phyloP scores from a whole-genome alignment of 2,888 invertebrate species.

The Agrochola circellaris region DNA sequence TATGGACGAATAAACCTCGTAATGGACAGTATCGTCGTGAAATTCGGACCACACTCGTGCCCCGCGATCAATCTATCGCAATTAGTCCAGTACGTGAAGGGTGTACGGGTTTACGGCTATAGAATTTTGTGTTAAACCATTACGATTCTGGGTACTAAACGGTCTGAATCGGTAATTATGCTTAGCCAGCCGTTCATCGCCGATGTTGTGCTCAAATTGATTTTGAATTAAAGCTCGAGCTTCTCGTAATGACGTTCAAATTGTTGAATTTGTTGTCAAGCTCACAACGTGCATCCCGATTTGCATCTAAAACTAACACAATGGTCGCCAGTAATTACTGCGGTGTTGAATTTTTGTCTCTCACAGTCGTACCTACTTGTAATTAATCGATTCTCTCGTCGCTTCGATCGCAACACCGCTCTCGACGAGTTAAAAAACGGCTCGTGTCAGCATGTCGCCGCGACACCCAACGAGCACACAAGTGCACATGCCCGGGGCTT shows the following conservation, averaged over 20 bases:
- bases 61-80: slow-evolving; percentile 54
- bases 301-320: slow-evolving; percentile 34
- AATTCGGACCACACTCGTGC: slow-evolving; percentile 42
- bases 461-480: slow-evolving; percentile 24
- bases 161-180: slow-evolving; percentile 23
- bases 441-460: slow-evolving; percentile 21
- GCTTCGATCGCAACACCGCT: slow-evolving; percentile 23
- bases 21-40: slow-evolving; percentile 55
- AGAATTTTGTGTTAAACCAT: slow-evolving; percentile 60
- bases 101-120: slow-evolving; percentile 53
- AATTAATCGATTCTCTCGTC: slow-evolving; percentile 36
- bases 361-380: not conserved
- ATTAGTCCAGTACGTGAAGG: slow-evolving; percentile 55
- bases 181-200: slow-evolving; percentile 32
- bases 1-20: slow-evolving; percentile 58
- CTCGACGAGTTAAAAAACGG: slow-evolving; percentile 28
- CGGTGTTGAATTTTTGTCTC: slow-evolving; percentile 20
- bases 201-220: slow-evolving; percentile 37
- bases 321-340: slow-evolving; percentile 33
- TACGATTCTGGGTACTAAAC: slow-evolving; percentile 34
- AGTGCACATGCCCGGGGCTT: slow-evolving; percentile 44
- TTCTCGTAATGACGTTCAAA: slow-evolving; percentile 22
- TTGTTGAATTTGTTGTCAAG: slow-evolving; percentile 24
- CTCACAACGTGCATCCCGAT: slow-evolving; percentile 17
- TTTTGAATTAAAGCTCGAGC: slow-evolving; percentile 32